These are phyloP conservation scores for Plagodis dolabraria DNA, from an alignment of 2,888 invertebrate species.

Conservation along the genomic window DNA sequence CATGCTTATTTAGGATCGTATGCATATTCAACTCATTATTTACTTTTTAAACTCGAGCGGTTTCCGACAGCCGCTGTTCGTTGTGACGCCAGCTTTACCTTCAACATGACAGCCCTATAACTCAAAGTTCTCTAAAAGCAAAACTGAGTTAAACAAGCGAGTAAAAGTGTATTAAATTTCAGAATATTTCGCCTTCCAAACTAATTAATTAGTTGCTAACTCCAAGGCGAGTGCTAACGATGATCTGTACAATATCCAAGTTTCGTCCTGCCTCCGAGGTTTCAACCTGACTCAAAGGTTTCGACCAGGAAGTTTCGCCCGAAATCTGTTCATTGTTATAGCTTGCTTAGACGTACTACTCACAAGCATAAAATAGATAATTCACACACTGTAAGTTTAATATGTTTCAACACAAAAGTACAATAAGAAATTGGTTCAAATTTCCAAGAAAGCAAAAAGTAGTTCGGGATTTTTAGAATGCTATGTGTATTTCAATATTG, in stretches of 20 bases:
- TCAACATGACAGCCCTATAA: slow-evolving; percentile 41
- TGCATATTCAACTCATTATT: no score
- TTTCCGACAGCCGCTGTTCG: no score
- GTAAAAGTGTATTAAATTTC: slow-evolving; percentile 57
- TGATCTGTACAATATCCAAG: slow-evolving; percentile 66
- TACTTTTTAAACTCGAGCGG: not conserved
- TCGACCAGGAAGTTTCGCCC: slow-evolving; percentile 41
- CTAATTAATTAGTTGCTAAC: slow-evolving; percentile 67
- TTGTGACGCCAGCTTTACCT: no score
- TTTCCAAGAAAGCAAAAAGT: no score
- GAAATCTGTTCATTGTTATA: slow-evolving; percentile 31
- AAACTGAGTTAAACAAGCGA: slow-evolving; percentile 45
- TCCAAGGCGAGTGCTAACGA: slow-evolving; percentile 60
- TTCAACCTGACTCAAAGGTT: slow-evolving; percentile 29
- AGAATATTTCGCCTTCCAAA: slow-evolving; percentile 52
- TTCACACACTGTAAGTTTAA: no score
- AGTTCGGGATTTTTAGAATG: no score
- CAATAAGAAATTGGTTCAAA: no score
- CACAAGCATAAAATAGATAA: no score
- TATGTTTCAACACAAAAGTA: no score
- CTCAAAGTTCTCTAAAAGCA: slow-evolving; percentile 43
- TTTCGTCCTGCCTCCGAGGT: slow-evolving; percentile 37
- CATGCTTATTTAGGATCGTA: no score
- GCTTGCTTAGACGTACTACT: not conserved
- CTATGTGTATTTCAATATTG: no score